A percentile compares a stretch with the other conserved stretches of the same genome.
phyloP scores from a whole-genome alignment of 1,140 invertebrate species.

The Spodoptera litura region DNA sequence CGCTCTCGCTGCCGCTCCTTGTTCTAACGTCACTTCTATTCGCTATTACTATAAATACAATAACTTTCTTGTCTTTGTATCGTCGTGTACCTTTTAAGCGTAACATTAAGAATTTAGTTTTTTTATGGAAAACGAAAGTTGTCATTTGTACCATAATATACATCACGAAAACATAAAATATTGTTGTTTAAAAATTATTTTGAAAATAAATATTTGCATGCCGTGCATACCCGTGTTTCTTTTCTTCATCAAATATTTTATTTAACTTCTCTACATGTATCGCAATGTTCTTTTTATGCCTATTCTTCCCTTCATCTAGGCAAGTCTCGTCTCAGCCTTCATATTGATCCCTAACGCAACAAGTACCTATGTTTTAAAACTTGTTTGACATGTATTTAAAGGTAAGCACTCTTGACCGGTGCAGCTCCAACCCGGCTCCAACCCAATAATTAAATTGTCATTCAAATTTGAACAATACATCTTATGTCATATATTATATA shows the following conservation, averaged over 20 bases:
- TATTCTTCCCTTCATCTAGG: not conserved
- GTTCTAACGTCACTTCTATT: constrained; percentile 7
- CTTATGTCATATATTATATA: too few relatives aligned
- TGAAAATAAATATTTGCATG: constrained; percentile 84
- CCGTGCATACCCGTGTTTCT: constrained; percentile 75
- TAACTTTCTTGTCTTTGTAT: constrained; percentile 52
- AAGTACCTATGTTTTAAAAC: too few relatives aligned
- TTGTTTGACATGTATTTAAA: too few relatives aligned
- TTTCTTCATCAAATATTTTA: constrained; percentile 45
- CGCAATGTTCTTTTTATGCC: not conserved
- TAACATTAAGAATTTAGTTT: constrained; percentile 78
- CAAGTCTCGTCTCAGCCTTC: too few relatives aligned
- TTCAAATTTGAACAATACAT: too few relatives aligned
- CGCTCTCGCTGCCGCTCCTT: not conserved
- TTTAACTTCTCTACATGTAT: not conserved
- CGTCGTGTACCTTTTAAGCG: constrained; percentile 49
- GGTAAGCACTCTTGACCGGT: too few relatives aligned
- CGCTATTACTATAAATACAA: constrained; percentile 10
- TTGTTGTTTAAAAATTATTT: constrained; percentile 85
- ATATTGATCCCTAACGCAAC: too few relatives aligned
- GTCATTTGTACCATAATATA: constrained; percentile 83
- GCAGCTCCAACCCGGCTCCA: too few relatives aligned
- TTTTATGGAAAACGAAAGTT: constrained; percentile 79
- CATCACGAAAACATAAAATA: constrained; percentile 77
- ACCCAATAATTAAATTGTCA: too few relatives aligned